These are phyloP conservation scores for Prinia subflava DNA, from an alignment of 2,113 vertebrate species.

Conservation along the genomic window DNA sequence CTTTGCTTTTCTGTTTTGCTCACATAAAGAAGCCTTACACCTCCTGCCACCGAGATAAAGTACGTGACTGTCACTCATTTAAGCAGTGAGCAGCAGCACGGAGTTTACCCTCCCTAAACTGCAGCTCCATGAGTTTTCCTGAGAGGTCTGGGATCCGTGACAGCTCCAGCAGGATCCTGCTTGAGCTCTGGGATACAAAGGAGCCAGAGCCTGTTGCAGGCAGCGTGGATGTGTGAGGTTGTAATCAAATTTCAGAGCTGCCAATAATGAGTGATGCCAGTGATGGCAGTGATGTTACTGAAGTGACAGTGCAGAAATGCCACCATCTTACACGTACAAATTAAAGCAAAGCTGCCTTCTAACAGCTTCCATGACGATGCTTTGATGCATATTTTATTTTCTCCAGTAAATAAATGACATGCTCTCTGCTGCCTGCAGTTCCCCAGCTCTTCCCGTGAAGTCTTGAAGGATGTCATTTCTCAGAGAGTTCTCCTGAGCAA, in stretches of 20 bases:
- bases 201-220: not conserved
- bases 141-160: not conserved
- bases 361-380: not conserved
- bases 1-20: not conserved
- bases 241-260: slow-evolving; percentile 6
- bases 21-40: not conserved
- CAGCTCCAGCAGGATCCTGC: not conserved
- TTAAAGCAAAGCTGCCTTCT: not conserved
- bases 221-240: not conserved
- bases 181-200: not conserved
- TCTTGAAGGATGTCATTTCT: not conserved
- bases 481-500: not conserved
- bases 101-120: not conserved
- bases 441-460: not conserved
- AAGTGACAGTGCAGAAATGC: not conserved
- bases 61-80: not conserved
- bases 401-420: not conserved
- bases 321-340: not conserved
- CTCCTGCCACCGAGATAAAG: not conserved
- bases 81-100: not conserved
- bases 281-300: not conserved
- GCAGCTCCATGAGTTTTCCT: not conserved
- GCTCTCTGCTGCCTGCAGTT: not conserved
- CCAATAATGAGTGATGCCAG: slow-evolving; percentile 14
- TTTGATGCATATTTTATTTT: not conserved